Evolutionary conservation across 2,797 vertebrate species (phyloP).

Genomic region (Ceryle rudis): DNA sequence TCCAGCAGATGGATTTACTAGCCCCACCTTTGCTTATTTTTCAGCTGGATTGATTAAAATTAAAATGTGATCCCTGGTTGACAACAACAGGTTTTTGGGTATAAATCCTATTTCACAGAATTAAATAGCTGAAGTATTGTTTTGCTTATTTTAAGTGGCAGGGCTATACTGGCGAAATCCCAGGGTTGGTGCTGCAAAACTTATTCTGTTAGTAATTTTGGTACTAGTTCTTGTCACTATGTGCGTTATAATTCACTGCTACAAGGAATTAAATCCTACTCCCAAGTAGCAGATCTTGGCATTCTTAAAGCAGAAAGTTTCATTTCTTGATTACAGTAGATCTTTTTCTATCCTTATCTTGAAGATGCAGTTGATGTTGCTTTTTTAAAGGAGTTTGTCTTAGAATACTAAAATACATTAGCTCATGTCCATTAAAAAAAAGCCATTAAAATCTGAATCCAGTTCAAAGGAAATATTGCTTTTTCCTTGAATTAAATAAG

Average conservation of each 20-base stretch:
- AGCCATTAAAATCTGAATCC: background rate
- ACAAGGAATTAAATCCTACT: background rate
- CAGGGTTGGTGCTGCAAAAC: background rate
- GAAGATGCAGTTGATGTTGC: background rate
- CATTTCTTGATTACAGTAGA: background rate
- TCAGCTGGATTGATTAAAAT: background rate
- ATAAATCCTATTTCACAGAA: background rate
- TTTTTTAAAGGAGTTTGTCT: background rate
- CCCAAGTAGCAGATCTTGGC: background rate
- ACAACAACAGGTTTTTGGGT: background rate
- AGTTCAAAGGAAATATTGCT: background rate
- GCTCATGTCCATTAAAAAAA: rapidly evolving
- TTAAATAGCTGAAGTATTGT: background rate
- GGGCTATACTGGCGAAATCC: background rate
- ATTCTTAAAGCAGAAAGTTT: background rate
- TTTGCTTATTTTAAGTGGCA: background rate
- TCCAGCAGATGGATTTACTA: background rate
- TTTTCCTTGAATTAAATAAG: background rate
- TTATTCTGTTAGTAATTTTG: background rate
- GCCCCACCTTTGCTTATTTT: background rate
- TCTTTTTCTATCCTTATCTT: background rate
- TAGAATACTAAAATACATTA: background rate
- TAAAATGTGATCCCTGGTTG: background rate
- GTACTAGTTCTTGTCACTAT: background rate
- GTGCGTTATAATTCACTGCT: background rate